These are phyloP conservation scores for Synanthedon andrenaeformis DNA, from an alignment of 2,888 invertebrate genomes.

Conservation along the genomic window DNA sequence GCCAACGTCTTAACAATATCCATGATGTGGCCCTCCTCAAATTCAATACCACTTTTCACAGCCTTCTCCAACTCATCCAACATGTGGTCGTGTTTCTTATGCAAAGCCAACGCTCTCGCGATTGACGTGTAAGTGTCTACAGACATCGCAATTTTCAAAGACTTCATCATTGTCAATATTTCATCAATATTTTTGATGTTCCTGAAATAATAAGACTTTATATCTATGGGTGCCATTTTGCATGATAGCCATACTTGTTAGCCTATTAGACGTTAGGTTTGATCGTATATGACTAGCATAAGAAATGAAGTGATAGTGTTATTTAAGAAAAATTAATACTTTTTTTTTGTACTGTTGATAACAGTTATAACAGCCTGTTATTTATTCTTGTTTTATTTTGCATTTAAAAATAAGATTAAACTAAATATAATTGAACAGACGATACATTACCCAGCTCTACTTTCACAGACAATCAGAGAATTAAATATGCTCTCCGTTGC, in stretches of 20 bases:
- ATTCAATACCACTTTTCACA: slow-evolving; percentile 25
- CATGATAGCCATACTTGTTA: too few species aligned
- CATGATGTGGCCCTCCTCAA: slow-evolving; percentile 57
- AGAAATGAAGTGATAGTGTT: not conserved
- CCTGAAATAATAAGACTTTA: slow-evolving; percentile 17
- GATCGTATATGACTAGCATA: not conserved
- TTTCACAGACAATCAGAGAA: slow-evolving; percentile 71
- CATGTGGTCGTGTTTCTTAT: slow-evolving; percentile 37
- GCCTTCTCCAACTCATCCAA: slow-evolving; percentile 41
- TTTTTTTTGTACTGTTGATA: too few species aligned
- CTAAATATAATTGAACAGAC: too few species aligned
- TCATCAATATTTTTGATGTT: slow-evolving; percentile 50
- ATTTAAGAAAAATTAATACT: not conserved
- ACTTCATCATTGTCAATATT: slow-evolving; percentile 70
- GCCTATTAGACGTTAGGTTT: too few species aligned
- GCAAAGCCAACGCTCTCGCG: slow-evolving; percentile 60
- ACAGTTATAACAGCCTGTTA: too few species aligned
- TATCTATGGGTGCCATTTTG: too few species aligned
- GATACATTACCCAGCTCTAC: slow-evolving; percentile 56
- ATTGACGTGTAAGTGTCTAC: slow-evolving; percentile 61
- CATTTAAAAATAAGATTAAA: too few species aligned
- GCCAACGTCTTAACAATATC: slow-evolving; percentile 56
- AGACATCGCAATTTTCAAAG: slow-evolving; percentile 58
- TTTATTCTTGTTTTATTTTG: too few species aligned
- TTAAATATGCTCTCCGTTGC: slow-evolving; percentile 72